Base-by-base conservation (phyloP, 2,797 vertebrate genomes). In the Hoplostethus mediterraneus region DNA sequence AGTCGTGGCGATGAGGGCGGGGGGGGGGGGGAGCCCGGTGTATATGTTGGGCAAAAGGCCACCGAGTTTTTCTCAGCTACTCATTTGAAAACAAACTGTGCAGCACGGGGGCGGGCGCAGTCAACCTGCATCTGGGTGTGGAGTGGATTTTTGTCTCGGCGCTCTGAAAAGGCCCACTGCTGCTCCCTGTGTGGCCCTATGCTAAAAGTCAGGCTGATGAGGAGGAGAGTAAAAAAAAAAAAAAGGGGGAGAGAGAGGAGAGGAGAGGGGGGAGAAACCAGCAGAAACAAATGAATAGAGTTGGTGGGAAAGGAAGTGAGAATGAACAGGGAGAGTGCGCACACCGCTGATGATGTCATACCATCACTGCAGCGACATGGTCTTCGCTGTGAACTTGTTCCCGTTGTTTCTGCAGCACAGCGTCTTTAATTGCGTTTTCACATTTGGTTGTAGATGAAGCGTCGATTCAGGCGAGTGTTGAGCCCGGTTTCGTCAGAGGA, bases 101-200 rank as follows among this genome's bases (percentile, higher is more conserved):
- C 10, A n/a, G 73, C 62, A 28, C 81, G 21, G 21, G 82, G 72
- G 72, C 78, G 68, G 80, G 60, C 67, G 38, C 75, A 73, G 75
- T 84, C 85, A 76, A 75, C 84, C 56, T 83, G 88, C 83, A 89
- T 85, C 79, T 82, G 76, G 70, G 69, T 75, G 83, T 84, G 85
- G 73, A 87, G 90, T 90, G 84, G 83, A 84, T 88, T 89, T 89
- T 85, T 81, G 82, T 88, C 67, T 82, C 55, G 58, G 55, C 54
- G 25, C 67, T 76, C 42, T 51, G 40, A 82, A 83, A 83, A 67
- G 36, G 36, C 42, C 75, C 63, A 77, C 65, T 21, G 1, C 30
- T 68, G 76, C 90, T 80, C 79, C 84, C 81, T 92, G 91, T 93
- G 92, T 92, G 89, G 92, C 87, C 91, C 70, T 2, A 59, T 56